A percentile compares a stretch with the other conserved stretches of the same genome.
Evolutionary conservation across 2,113 vertebrate genomes (phyloP).

Genomic region (Diglossa brunneiventris): DNA sequence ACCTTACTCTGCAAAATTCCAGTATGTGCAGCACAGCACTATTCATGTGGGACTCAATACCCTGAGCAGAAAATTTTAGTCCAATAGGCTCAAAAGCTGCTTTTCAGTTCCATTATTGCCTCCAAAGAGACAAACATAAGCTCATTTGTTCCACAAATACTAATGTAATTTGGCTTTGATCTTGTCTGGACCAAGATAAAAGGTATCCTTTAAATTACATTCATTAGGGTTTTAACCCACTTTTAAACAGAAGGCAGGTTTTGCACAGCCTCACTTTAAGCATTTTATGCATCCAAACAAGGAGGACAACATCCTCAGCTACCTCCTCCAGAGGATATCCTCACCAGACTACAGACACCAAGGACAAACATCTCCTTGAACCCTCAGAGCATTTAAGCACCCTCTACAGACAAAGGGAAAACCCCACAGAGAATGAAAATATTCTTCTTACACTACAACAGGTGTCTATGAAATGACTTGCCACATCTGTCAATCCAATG

Average conservation of each 20-base stretch:
- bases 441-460: neutral
- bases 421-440: neutral
- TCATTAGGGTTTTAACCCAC: neutral
- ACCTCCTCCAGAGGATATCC: neutral
- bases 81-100: neutral
- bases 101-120: neutral
- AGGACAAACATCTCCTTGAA: neutral
- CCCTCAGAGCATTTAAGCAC: neutral
- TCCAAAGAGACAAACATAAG: neutral
- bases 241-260: neutral
- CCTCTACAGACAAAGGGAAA: neutral
- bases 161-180: constrained; percentile 3
- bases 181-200: neutral
- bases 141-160: neutral
- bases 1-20: neutral
- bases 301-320: neutral
- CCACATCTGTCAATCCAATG: neutral
- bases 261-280: neutral
- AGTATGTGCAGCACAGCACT: neutral
- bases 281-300: neutral
- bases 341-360: neutral
- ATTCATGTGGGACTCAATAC: neutral
- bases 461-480: neutral
- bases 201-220: neutral
- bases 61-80: neutral